phyloP scores from a whole-genome alignment of 2,888 invertebrate genomes.

The Parnassius mnemosyne region DNA sequence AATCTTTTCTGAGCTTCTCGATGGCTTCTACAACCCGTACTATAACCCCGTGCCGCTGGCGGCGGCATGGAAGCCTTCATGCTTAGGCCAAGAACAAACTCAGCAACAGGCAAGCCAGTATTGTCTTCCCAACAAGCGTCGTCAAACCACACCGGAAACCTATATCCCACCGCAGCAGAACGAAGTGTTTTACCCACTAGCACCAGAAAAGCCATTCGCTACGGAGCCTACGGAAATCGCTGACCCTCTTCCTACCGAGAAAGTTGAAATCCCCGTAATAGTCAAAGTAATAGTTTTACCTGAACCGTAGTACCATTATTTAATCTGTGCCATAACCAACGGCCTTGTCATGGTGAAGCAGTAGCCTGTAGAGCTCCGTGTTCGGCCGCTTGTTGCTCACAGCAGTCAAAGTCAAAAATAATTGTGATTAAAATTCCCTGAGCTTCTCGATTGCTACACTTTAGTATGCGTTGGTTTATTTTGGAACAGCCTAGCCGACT shows the following conservation, averaged over 20 bases:
- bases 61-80: slow-evolving; percentile 70
- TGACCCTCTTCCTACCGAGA: slow-evolving; percentile 54
- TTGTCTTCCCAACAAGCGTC: slow-evolving; percentile 65
- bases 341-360: slow-evolving; percentile 27
- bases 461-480: too few species aligned
- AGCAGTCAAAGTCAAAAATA: too few species aligned
- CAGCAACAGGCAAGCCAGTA: slow-evolving; percentile 57
- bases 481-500: too few species aligned
- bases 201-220: slow-evolving; percentile 33
- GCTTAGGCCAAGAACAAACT: slow-evolving; percentile 52
- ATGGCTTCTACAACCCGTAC: slow-evolving; percentile 68
- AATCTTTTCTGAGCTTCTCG: too few species aligned
- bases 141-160: slow-evolving; percentile 60
- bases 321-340: slow-evolving; percentile 50
- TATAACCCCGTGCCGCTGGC: slow-evolving; percentile 54
- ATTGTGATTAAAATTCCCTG: too few species aligned
- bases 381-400: too few species aligned
- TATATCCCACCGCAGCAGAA: slow-evolving; percentile 65
- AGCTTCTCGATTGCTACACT: too few species aligned
- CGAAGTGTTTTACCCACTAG: slow-evolving; percentile 60
- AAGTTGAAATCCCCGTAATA: slow-evolving; percentile 51
- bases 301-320: too few species aligned
- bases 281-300: slow-evolving; percentile 39
- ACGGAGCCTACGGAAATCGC: slow-evolving; percentile 55
- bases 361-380: too few species aligned